Evolutionary conservation across 2,797 vertebrate genomes (phyloP), one percentile per base, ranked within the genome.

Genomic region (Limosa lapponica): DNA sequence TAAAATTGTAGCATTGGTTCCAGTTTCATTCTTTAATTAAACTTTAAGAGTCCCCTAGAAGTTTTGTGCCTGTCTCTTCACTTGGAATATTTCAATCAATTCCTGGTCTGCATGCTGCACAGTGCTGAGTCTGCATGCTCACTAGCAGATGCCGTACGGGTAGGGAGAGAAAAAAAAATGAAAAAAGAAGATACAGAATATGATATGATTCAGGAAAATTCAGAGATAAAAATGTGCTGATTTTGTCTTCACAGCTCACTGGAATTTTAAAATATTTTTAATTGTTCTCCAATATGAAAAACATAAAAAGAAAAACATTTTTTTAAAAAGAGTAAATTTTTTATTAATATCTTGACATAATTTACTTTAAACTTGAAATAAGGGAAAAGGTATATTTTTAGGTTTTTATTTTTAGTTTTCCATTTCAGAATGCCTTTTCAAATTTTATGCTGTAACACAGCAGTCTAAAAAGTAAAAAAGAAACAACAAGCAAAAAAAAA

Each of bases 1-100:
- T 34, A 80, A 89, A 91, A 79, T 62, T 59, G 43, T 19, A 79
- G 4, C 27, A 36, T 6, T 27, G 1, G 4, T 87, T 85, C 27
- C 37, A 61, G 12, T 85, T 95, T 90, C 37, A 11, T 70, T 70
- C 32, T 70, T 89, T 85, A 90, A 73, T 90, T 82, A 73, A 87
- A 52, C 24, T 74, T 74, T 67, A 41, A 55, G 16, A n/a, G 5
- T 43, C 2, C 32, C n/a, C 23, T 36, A n/a, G 49, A 16, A 87
- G 44, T 65, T 88, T 22, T 81, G 8, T 57, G 28, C 10, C 65
- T 57, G 16, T 62, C 4, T 77, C 16, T 73, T 86, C 34, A 8
- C 8, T 28, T 61, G 25, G 20, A 86, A 52, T 41, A n/a, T 23
- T 57, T 78, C 57, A 70, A 4, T 44, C 59, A 5, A 1, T 73